Evolutionary conservation across 2,888 invertebrate species (phyloP), one percentile per base, ranked within the genome.

Genomic region (Orthosia gracilis): DNA sequence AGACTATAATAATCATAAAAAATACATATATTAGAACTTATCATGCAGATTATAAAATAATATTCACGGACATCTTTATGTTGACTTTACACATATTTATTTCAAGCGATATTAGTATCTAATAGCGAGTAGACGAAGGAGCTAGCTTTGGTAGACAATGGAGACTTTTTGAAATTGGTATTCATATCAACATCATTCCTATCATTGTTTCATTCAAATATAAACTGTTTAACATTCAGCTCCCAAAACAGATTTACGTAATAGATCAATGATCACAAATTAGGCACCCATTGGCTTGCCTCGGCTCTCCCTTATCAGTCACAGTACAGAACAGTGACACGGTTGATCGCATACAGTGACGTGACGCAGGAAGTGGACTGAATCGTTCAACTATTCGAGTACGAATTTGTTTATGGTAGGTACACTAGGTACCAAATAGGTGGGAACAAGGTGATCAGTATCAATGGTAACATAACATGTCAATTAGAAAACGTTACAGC

Each of bases 251-350:
- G 54, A 69, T 72, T 82, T 68, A 49, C 55, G 59, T 76, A 69
- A 81, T 82, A 79, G 76, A 83, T 82, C 75, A 71, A 83, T 75
- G 76, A 80, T 70, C 89, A 89, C 86, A 88, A 89, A 90, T 91
- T 87, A 87, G 81, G 82, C 82, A 50, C 82, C 82, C 80, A 79
- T 74, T 71, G 85, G 78, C 69, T 78, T 89, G 85, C 89, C 89
- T 86, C 86, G 85, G 87, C 89, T 88, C 88, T 89, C 89, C 89
- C 91, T 94, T 94, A 94, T 94, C 94, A 92, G 92, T 90, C 89
- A 90, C 83, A 83, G 91, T 89, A 79, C 80, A 78, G 81, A 80
- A 54, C 79, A 80, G 82, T 87, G 89, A 87, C 88, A 89, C 89
- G 89, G 87, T 87, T 85, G 87, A 89, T 83, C 86, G 88, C 83